Conservation (phyloP, 2,113 vertebrate species). For the Leptobrachium leishanense region DNA sequence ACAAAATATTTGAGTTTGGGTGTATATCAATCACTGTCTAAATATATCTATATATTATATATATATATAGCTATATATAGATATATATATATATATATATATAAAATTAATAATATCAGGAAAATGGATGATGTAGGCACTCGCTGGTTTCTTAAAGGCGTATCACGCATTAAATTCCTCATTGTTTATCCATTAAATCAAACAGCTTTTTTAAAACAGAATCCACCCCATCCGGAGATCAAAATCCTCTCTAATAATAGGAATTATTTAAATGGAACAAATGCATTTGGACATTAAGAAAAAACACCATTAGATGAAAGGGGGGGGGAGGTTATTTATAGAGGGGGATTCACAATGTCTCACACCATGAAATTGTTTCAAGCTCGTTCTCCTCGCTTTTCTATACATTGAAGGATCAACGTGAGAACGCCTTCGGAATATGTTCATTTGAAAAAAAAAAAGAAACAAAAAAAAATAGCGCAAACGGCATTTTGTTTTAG, state of each 20-base stretch:
- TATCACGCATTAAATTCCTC: slow-evolving; percentile 23
- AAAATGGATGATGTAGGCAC: no score
- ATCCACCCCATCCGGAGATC: slow-evolving; percentile 43
- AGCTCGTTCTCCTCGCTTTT: slow-evolving; percentile 12
- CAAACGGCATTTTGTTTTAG: slow-evolving; percentile 50
- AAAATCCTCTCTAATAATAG: slow-evolving; percentile 45
- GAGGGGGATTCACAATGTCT: slow-evolving; percentile 38
- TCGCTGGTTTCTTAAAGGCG: slow-evolving; percentile 28
- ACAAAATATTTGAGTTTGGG: no score
- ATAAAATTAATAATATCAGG: no score
- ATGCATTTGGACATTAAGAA: slow-evolving; percentile 47
- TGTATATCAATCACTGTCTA: no score
- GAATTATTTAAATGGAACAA: slow-evolving; percentile 51
- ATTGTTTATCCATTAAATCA: slow-evolving; percentile 45
- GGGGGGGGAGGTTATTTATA: slow-evolving; percentile 14
- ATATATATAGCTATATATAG: no score
- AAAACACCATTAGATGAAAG: slow-evolving; percentile 14
- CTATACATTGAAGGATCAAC: slow-evolving; percentile 24
- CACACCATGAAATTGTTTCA: slow-evolving; percentile 44
- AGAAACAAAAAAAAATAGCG: background rate
- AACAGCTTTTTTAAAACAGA: slow-evolving; percentile 46
- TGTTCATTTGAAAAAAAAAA: slow-evolving; percentile 15
- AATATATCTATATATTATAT: no score
- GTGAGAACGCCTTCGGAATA: slow-evolving; percentile 37
- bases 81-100: no score